A percentile compares a stretch with the other conserved stretches of the same genome.
These are phyloP conservation scores for Drosophila arawakana DNA, from an alignment of 1,140 invertebrate species.

Conservation along the genomic window DNA sequence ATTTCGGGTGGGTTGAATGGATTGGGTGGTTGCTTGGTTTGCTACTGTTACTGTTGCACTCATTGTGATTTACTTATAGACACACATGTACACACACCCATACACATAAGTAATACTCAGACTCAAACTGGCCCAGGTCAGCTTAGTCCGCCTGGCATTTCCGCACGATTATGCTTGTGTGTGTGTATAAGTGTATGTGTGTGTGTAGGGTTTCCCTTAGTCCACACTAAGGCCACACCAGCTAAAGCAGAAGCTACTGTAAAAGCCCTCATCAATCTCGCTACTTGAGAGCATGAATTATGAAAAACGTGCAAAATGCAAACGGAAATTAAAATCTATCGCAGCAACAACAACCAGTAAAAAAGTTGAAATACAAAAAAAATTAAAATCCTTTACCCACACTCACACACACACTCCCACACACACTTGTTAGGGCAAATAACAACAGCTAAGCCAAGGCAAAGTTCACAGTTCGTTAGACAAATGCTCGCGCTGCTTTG, in stretches of 20 bases:
- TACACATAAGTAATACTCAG: slow-evolving; percentile 71
- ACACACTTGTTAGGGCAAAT: slow-evolving; percentile 3
- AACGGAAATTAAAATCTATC: slow-evolving; percentile 82
- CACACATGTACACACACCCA: slow-evolving; percentile 6
- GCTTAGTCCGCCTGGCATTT: slow-evolving; percentile 79
- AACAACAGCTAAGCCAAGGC: slow-evolving; percentile 45
- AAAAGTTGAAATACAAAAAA: slow-evolving; percentile 37
- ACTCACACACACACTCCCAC: slow-evolving; percentile 19
- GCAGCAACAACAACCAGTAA: slow-evolving; percentile 2
- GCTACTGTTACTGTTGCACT: slow-evolving; percentile 55
- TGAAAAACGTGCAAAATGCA: slow-evolving; percentile 81
- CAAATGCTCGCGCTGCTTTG: slow-evolving; percentile 53
- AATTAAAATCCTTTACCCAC: slow-evolving; percentile 35
- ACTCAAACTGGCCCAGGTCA: slow-evolving; percentile 64
- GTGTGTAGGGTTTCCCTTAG: slow-evolving; percentile 23
- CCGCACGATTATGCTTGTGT: slow-evolving; percentile 78
- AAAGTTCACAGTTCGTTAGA: slow-evolving; percentile 78
- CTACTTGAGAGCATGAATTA: slow-evolving; percentile 81
- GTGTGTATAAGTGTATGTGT: slow-evolving; percentile 39
- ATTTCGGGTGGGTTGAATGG: slow-evolving; percentile 20
- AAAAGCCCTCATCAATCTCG: slow-evolving; percentile 77
- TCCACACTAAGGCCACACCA: slow-evolving; percentile 49
- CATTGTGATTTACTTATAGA: slow-evolving; percentile 65
- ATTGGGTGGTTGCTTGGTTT: slow-evolving; percentile 48
- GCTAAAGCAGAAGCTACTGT: slow-evolving; percentile 30